phyloP scores from a whole-genome alignment of 2,888 invertebrate species.

The Sinhomidia bicolor region DNA sequence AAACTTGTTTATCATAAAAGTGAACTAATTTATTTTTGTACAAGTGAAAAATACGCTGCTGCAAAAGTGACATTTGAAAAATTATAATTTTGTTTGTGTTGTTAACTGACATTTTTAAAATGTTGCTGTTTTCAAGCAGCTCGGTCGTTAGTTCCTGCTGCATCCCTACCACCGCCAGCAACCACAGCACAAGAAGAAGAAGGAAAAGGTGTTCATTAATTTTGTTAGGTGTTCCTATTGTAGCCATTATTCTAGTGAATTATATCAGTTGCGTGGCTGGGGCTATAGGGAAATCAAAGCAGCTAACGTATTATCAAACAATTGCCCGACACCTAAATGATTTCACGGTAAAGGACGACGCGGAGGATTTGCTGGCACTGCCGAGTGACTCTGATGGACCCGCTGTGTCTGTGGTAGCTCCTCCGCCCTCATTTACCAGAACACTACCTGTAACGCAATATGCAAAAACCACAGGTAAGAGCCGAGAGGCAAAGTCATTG shows the following conservation, averaged over 20 bases:
- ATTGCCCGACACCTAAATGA: constrained; percentile 41
- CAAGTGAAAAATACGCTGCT: too few relatives aligned
- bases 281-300: neutral
- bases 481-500: neutral
- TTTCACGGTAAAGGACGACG: constrained; percentile 65
- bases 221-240: constrained; percentile 39
- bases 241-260: constrained; percentile 31
- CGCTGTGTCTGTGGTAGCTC: constrained; percentile 28
- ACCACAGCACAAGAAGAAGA: too few relatives aligned
- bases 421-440: neutral
- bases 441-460: constrained; percentile 49
- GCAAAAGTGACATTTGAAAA: neutral
- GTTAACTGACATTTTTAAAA: neutral
- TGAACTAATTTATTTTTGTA: too few relatives aligned
- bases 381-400: constrained; percentile 21
- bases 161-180: neutral
- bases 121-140: constrained; percentile 49
- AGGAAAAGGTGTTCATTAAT: constrained; percentile 24
- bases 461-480: neutral
- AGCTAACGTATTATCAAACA: constrained; percentile 4
- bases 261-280: neutral
- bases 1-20: too few relatives aligned
- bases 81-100: neutral
- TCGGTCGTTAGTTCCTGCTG: neutral
- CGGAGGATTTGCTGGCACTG: constrained; percentile 55